Evolutionary conservation across 2,113 vertebrate genomes (phyloP).

Genomic region (Platichthys flesus): DNA sequence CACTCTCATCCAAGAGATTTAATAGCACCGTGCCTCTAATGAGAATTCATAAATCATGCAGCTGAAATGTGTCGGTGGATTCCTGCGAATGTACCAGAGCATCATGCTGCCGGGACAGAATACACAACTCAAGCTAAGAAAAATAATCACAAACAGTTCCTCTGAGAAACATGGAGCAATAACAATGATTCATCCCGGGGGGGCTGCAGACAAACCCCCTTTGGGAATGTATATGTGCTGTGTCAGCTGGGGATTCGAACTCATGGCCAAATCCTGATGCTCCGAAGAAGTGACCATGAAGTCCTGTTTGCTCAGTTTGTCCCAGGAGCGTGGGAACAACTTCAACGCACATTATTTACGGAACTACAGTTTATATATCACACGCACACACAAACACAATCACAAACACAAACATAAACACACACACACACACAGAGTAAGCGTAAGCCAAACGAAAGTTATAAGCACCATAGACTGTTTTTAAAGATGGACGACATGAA

Average conservation of each 20-base stretch:
- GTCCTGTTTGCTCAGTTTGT: too few relatives aligned
- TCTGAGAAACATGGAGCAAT: neutral
- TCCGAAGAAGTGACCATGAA: neutral
- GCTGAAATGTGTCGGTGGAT: neutral
- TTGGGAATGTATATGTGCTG: too few relatives aligned
- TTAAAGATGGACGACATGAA: too few relatives aligned
- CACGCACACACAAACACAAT: too few relatives aligned
- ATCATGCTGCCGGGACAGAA: neutral
- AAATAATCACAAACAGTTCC: neutral
- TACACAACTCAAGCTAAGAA: neutral
- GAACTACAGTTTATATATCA: neutral
- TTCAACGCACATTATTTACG: neutral
- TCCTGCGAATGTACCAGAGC: neutral
- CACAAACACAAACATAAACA: too few relatives aligned
- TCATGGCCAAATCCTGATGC: too few relatives aligned
- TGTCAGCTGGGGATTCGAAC: too few relatives aligned
- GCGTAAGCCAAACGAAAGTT: too few relatives aligned
- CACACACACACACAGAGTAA: too few relatives aligned
- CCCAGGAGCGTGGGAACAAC: neutral
- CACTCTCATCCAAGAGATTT: neutral
- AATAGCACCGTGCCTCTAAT: neutral
- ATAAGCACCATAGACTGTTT: too few relatives aligned
- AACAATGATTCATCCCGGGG: too few relatives aligned
- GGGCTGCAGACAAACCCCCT: too few relatives aligned
- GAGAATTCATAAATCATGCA: neutral